Conservation (phyloP, 2,113 vertebrate species). For the Colossoma macropomum region DNA sequence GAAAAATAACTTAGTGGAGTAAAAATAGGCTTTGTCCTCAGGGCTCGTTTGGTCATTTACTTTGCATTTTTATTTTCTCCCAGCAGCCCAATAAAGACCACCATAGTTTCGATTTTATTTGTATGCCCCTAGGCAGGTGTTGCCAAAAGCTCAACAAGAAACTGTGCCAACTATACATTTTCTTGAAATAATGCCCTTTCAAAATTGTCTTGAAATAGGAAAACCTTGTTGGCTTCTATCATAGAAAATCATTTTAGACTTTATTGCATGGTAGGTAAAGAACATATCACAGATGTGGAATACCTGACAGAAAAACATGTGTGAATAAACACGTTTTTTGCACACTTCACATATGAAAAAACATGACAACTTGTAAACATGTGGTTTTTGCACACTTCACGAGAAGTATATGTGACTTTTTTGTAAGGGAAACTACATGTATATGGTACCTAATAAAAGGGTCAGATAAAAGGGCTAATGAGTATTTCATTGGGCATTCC, state of each 20-base stretch:
- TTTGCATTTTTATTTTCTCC: background rate
- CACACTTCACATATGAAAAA: too few relatives aligned
- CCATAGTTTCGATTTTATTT: background rate
- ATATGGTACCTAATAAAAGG: too few relatives aligned
- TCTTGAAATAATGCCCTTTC: background rate
- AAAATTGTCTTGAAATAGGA: background rate
- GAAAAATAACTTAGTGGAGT: background rate
- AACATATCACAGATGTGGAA: too few relatives aligned
- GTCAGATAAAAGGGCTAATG: too few relatives aligned
- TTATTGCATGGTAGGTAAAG: background rate
- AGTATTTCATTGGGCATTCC: too few relatives aligned
- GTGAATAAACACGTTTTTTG: too few relatives aligned
- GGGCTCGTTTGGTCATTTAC: background rate
- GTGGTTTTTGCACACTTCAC: too few relatives aligned
- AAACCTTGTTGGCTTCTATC: background rate
- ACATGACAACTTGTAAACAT: too few relatives aligned
- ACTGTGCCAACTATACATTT: background rate
- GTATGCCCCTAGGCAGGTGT: too few relatives aligned
- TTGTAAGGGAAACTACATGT: too few relatives aligned
- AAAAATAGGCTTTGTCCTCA: background rate
- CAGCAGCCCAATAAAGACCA: slow-evolving; percentile 9
- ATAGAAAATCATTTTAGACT: background rate
- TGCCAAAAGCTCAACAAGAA: background rate
- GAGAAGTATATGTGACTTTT: too few relatives aligned
- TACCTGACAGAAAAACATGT: too few relatives aligned